phyloP scores from a whole-genome alignment of 2,888 invertebrate species.

The Oscheius sp. region DNA sequence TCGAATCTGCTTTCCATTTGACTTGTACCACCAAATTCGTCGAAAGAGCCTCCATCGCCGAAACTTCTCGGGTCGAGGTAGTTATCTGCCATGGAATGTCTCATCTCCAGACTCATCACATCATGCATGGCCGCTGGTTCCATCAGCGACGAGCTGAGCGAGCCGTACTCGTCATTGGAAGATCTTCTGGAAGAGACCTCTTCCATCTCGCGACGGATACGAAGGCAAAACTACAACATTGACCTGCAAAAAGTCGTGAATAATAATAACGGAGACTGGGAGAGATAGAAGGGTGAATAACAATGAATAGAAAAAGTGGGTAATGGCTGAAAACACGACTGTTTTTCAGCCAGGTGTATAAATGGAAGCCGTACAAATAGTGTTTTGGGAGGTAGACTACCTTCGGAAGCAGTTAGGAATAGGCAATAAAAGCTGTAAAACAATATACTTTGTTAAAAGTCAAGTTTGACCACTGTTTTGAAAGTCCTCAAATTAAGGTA shows the following conservation, averaged over 20 bases:
- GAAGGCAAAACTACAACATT: constrained; percentile 24
- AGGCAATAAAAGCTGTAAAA: too few relatives aligned
- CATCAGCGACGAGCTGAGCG: constrained; percentile 29
- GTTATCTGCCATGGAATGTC: constrained; percentile 31
- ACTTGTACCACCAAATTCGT: constrained; percentile 23
- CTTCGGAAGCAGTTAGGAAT: too few relatives aligned
- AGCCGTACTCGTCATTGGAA: constrained; percentile 31
- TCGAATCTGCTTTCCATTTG: constrained; percentile 10
- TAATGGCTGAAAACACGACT: not conserved
- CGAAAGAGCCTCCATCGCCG: constrained; percentile 34
- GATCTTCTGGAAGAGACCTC: constrained; percentile 36
- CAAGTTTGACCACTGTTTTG: too few relatives aligned
- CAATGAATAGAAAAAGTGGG: constrained; percentile 2
- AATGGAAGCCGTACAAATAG: not conserved
- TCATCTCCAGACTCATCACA: constrained; percentile 43
- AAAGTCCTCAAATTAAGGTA: too few relatives aligned
- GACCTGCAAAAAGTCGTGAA: constrained; percentile 15
- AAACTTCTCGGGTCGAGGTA: constrained; percentile 45
- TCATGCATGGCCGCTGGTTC: constrained; percentile 42
- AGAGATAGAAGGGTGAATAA: constrained; percentile 1
- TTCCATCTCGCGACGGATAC: constrained; percentile 20
- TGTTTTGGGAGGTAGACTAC: too few relatives aligned
- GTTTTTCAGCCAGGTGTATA: not conserved
- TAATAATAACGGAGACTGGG: constrained; percentile 10
- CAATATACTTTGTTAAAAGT: too few relatives aligned